Conservation (phyloP, 2,797 vertebrate species). For the Trachops cirrhosus region DNA sequence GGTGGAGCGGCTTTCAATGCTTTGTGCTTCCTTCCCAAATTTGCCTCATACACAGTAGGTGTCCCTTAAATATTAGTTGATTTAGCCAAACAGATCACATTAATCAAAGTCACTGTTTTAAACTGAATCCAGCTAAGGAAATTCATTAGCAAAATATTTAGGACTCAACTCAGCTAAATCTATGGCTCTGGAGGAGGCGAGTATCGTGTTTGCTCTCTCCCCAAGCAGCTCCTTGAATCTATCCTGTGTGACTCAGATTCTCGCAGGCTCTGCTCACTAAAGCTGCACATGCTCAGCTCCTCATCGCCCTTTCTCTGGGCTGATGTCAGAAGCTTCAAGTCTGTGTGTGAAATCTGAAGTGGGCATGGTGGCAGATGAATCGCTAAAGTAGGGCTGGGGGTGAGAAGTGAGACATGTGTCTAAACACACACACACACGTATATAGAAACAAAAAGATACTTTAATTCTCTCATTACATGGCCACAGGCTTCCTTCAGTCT, state of each 20-base stretch:
- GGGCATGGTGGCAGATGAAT: neutral
- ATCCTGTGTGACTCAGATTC: neutral
- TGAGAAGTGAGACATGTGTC: neutral
- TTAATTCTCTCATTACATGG: conserved; percentile 62
- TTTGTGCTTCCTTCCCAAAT: neutral
- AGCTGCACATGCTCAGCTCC: neutral
- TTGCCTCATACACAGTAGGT: neutral
- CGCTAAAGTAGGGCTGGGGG: neutral
- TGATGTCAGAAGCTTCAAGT: rapidly evolving
- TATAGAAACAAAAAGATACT: conserved; percentile 57
- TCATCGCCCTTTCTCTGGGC: rapidly evolving
- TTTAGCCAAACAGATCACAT: neutral
- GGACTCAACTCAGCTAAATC: neutral
- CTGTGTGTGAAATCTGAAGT: neutral
- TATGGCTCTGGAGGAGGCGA: neutral
- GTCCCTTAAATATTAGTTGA: neutral
- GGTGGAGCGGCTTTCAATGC: neutral
- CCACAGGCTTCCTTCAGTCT: neutral
- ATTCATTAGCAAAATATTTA: neutral
- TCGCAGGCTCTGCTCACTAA: neutral
- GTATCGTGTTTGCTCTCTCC: neutral
- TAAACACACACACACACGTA: neutral
- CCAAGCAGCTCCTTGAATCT: neutral
- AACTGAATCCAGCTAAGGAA: neutral
- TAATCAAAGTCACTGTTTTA: neutral